These are phyloP conservation scores for fruit fly (Drosophila melanogaster) DNA, from an alignment of 1,140 invertebrate species.

Conservation along the genomic window DNA sequence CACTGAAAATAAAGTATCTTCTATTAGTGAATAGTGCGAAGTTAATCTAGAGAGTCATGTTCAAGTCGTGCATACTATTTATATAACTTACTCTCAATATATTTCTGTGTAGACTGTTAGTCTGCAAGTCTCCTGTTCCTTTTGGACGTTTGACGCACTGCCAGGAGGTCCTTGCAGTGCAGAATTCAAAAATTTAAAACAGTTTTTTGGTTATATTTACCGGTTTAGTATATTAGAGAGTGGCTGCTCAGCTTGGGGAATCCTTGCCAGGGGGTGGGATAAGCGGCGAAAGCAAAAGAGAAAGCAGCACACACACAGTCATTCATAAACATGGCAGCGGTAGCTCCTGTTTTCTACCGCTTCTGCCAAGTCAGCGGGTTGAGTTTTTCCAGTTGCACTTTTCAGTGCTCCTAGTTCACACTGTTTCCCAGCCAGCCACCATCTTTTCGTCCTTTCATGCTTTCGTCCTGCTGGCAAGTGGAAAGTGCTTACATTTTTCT, in stretches of 20 bases:
- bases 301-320: slow-evolving; percentile 29
- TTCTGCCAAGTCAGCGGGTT: slow-evolving; percentile 15
- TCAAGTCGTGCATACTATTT: too few species aligned
- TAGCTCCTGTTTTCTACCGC: slow-evolving; percentile 6
- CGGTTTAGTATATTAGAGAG: slow-evolving; percentile 46
- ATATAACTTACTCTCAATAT: neutral
- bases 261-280: slow-evolving; percentile 16
- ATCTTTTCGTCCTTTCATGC: neutral
- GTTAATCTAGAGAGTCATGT: neutral
- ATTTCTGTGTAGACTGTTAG: slow-evolving; percentile 1
- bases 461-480: slow-evolving; percentile 44
- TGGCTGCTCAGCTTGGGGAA: neutral
- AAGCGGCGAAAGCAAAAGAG: slow-evolving; percentile 22
- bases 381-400: slow-evolving; percentile 47
- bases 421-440: neutral
- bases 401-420: slow-evolving; percentile 31
- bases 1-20: neutral
- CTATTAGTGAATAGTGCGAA: neutral
- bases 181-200: slow-evolving; percentile 56
- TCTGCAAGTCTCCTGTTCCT: neutral
- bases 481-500: slow-evolving; percentile 76
- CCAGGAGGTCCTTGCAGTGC: slow-evolving; percentile 26
- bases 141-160: slow-evolving; percentile 50
- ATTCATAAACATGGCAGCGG: slow-evolving; percentile 45
- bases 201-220: slow-evolving; percentile 44